phyloP scores from a whole-genome alignment of 2,797 vertebrate genomes.

The Geotrypetes seraphini region DNA sequence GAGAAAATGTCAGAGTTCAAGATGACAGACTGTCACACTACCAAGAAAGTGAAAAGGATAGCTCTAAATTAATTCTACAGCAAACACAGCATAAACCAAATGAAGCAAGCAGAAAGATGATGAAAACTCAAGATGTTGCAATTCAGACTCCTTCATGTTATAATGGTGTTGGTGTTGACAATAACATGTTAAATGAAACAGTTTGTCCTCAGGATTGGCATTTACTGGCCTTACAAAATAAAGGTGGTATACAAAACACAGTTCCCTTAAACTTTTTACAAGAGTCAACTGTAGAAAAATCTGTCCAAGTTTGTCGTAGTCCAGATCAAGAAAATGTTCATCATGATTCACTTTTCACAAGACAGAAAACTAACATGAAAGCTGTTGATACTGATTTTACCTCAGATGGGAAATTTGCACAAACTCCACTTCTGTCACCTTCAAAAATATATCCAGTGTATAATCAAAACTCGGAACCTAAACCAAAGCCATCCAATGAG shows the following conservation, averaged over 20 bases:
- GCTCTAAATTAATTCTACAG: slow-evolving; percentile 11
- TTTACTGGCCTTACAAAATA: slow-evolving; percentile 2
- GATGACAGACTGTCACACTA: slow-evolving; percentile 19
- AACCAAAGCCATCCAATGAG: slow-evolving; percentile 87
- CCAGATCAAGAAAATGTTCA: not conserved
- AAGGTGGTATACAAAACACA: too few species aligned
- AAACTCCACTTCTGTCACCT: slow-evolving; percentile 20
- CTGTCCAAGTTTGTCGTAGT: slow-evolving; percentile 1
- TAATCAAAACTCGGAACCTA: slow-evolving; percentile 59
- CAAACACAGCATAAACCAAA: slow-evolving; percentile 25
- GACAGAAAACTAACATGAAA: not conserved
- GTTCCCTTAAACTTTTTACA: slow-evolving; percentile 11
- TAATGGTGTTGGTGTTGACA: slow-evolving; percentile 20
- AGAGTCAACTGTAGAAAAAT: not conserved
- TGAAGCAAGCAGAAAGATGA: slow-evolving; percentile 21
- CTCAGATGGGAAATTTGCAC: slow-evolving; percentile 18
- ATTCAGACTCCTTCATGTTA: slow-evolving; percentile 43
- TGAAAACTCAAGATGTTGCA: slow-evolving; percentile 58
- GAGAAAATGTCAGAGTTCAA: slow-evolving; percentile 22
- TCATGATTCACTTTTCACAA: slow-evolving; percentile 7
- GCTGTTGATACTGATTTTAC: slow-evolving; percentile 10
- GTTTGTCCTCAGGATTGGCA: slow-evolving; percentile 4
- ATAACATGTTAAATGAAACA: slow-evolving; percentile 1
- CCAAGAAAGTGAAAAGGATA: slow-evolving; percentile 26
- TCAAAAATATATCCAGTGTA: slow-evolving; percentile 44